Percentiles rank a stretch among this genome's conserved stretches.
phyloP scores from a whole-genome alignment of 1,140 invertebrate species.

The Apis florea region DNA sequence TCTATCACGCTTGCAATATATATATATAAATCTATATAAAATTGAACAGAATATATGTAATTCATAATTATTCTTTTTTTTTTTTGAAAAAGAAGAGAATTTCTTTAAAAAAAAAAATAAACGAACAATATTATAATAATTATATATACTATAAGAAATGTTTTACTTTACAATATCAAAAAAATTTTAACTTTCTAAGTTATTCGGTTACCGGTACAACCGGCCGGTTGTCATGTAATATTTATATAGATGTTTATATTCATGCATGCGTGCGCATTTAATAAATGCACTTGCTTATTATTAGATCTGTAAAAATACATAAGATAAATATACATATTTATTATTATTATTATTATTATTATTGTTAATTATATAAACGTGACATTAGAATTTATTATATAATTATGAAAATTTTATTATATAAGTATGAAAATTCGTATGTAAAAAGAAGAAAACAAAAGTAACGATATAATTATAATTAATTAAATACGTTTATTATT shows the following conservation, averaged over 20 bases:
- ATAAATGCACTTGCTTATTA: neutral
- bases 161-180: neutral
- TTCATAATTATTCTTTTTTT: neutral
- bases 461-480: neutral
- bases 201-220: neutral
- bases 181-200: neutral
- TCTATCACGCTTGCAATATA: neutral
- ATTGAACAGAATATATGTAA: neutral
- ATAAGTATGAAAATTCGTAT: too few species aligned
- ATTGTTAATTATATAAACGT: neutral
- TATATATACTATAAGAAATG: neutral
- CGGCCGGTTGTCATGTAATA: slow-evolving; percentile 11
- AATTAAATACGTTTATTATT: slow-evolving; percentile 24
- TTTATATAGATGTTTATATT: neutral
- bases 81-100: neutral
- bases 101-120: neutral
- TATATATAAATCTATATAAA: too few species aligned
- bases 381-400: too few species aligned
- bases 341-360: neutral
- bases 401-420: too few species aligned
- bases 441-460: neutral
- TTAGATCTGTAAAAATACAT: neutral
- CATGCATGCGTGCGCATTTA: neutral
- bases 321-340: too few species aligned
- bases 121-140: neutral